Base-by-base conservation (phyloP, 2,113 vertebrate species). In the Dicentrarchus labrax region DNA sequence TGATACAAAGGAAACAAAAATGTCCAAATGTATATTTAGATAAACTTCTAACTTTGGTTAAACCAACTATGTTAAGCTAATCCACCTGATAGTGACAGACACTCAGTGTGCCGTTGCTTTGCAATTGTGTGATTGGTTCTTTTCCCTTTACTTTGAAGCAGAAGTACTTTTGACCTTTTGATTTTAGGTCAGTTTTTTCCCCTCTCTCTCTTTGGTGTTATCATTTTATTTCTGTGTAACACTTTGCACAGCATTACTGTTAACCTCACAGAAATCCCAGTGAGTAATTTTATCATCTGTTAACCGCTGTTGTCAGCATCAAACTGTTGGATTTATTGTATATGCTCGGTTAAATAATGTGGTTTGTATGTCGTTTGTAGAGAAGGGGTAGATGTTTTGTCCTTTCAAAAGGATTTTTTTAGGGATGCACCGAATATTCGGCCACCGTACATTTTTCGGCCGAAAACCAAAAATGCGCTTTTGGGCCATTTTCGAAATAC, bases 381-480 rank as follows among this genome's bases (percentile, higher is more conserved):
- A 30, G 30, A 30, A 30, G 30, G n/a, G 39, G 56, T 54, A 10
- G 39, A 76, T 51, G 39, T 41, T 76, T 76, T 61, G 17, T 76
- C 57, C 47, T 36, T 67, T 77, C 64, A 45, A 53, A 38, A 17
- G 30, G 30, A 30, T 30, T n/a, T n/a, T n/a, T n/a, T n/a, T n/a
- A n/a, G n/a, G n/a, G n/a, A n/a, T n/a, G n/a, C n/a, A n/a, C n/a
- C n/a, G n/a, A n/a, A n/a, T n/a, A n/a, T n/a, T n/a, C n/a, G n/a
- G n/a, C n/a, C n/a, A n/a, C n/a, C n/a, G n/a, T n/a, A n/a, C n/a
- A n/a, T n/a, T n/a, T n/a, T n/a, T n/a, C n/a, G n/a, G n/a, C n/a
- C n/a, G n/a, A n/a, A n/a, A n/a, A n/a, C n/a, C n/a, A n/a, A n/a
- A n/a, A n/a, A n/a, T n/a, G n/a, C n/a, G n/a, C n/a, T n/a, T n/a